phyloP scores from a whole-genome alignment of 2,797 vertebrate species.

The Pseudochaenichthys georgianus region DNA sequence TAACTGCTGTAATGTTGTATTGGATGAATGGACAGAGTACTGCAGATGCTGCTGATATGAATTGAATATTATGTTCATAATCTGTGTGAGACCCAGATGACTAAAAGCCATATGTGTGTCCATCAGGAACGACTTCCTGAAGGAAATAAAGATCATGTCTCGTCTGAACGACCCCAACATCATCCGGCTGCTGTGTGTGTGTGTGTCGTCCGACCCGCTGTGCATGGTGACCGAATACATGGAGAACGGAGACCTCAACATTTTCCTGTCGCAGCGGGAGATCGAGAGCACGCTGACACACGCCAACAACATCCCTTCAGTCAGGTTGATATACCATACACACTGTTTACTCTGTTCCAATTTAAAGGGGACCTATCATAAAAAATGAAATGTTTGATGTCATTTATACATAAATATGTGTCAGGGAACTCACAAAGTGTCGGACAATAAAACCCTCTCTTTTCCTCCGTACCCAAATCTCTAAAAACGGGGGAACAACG shows the following conservation, averaged over 20 bases:
- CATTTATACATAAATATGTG: too few relatives aligned
- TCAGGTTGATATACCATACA: conserved; percentile 75
- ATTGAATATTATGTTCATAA: too few relatives aligned
- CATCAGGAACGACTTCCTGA: conserved; percentile 89
- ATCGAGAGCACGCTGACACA: conserved; percentile 86
- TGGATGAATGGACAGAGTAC: too few relatives aligned
- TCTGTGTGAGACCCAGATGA: too few relatives aligned
- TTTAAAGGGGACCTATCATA: too few relatives aligned
- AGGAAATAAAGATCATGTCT: conserved; percentile 93
- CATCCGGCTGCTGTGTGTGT: conserved; percentile 90
- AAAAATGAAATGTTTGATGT: too few relatives aligned
- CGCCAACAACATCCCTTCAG: conserved; percentile 85
- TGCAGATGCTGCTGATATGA: too few relatives aligned
- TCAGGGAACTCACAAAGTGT: too few relatives aligned
- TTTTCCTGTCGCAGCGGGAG: conserved; percentile 88
- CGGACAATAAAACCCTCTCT: neutral
- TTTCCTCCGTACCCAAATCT: neutral
- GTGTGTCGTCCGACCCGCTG: conserved; percentile 87
- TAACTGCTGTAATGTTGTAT: too few relatives aligned
- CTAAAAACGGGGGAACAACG: neutral
- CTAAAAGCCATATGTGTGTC: neutral
- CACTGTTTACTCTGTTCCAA: too few relatives aligned
- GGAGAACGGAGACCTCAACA: conserved; percentile 87
- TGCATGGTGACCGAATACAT: conserved; percentile 88
- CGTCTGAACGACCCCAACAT: conserved; percentile 91